Evolutionary conservation across 2,888 invertebrate species (phyloP), one percentile per base, ranked within the genome.

Genomic region (Sialis fuliginosa): DNA sequence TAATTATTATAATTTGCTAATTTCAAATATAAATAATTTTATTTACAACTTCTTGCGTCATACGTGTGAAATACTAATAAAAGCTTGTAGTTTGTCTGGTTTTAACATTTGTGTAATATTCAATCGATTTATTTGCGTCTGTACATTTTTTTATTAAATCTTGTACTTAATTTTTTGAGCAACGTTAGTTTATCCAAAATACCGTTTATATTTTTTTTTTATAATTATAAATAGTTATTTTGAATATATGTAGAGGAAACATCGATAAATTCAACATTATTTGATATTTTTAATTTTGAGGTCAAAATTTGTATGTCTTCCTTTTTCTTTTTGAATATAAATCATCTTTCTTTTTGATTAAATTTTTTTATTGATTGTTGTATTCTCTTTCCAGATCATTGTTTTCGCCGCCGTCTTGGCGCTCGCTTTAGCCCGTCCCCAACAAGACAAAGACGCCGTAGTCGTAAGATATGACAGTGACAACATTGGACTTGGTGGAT

Each of bases 401-500:
- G 46, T 49, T 44, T 47, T 52, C 13, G 44, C 51, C 22, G 49
- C 52, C 5, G 39, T 54, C n/a, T 40, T 57, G 39, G 56, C 53
- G 4, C 39, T 52, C 30, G 52, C 51, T 9, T 12, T 50, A 43
- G 52, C 54, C 48, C 48, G 53, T 48, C 52, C 57, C 43, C 48
- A 55, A 48, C 39, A 8, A 6, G 54, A 54, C 48, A 59, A 37
- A 37, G 37, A 37, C 7, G 37, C 37, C 37, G 37, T 73, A 56
- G 67, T 73, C 34, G 52, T 76, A 22, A 67, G 71, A 35, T 72
- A 74, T 52, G 71, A 64, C 37, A 65, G 67, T 33, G 65, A 68
- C 48, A 65, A 68, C 51, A 70, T 73, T 35, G 69, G 47, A 22
- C 40, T 68, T 10, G 44, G 39, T 39, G 33, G 22, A 9, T 48